phyloP scores from a whole-genome alignment of 1,140 invertebrate genomes.

The Adelges cooleyi region DNA sequence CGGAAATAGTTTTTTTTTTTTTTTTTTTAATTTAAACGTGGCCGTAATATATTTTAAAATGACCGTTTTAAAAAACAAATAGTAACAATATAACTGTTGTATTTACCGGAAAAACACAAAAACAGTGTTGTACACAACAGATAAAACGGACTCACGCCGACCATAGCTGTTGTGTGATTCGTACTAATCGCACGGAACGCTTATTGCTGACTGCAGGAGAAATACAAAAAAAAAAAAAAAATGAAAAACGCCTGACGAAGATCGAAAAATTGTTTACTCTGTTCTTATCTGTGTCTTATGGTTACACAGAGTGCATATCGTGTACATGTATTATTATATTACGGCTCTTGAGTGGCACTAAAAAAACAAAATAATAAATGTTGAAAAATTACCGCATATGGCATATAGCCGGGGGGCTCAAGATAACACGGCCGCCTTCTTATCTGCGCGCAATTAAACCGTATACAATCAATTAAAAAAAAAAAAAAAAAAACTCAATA shows the following conservation, averaged over 20 bases:
- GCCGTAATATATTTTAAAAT: too few species aligned
- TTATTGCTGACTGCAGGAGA: constrained; percentile 19
- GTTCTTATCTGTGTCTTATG: constrained; percentile 12
- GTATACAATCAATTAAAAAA: constrained; percentile 11
- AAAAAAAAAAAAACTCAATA: background rate
- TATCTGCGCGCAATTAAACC: constrained; percentile 9
- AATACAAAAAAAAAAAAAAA: constrained; percentile 3
- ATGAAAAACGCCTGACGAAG: constrained; percentile 6
- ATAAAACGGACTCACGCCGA: background rate
- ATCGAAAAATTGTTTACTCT: constrained; percentile 27
- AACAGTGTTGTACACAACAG: background rate
- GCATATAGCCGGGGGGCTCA: background rate
- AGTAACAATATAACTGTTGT: too few species aligned
- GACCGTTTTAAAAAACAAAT: too few species aligned
- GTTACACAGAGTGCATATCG: background rate
- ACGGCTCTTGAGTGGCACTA: background rate
- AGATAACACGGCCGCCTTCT: constrained; percentile 14
- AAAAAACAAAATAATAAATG: background rate
- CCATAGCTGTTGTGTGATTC: constrained; percentile 6
- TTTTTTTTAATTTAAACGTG: too few species aligned
- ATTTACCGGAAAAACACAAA: background rate
- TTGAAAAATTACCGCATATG: background rate
- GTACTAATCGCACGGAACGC: constrained; percentile 6
- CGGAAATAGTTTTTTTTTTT: too few species aligned
- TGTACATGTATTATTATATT: background rate